Evolutionary conservation across 2,113 vertebrate genomes (phyloP).

Genomic region (Phocoena phocoena): DNA sequence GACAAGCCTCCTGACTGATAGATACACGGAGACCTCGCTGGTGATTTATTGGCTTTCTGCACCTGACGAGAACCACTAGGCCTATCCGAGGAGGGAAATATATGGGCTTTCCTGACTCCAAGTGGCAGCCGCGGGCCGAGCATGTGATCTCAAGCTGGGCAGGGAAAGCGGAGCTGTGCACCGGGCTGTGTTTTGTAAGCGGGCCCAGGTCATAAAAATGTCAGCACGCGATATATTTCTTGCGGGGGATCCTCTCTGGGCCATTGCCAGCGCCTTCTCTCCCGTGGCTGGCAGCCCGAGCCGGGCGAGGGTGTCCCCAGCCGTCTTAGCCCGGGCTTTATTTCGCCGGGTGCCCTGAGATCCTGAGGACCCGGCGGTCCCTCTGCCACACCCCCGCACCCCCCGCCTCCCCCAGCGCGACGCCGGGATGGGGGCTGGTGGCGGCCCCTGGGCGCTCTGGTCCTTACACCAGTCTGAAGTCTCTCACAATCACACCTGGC

Average conservation of each 20-base stretch:
- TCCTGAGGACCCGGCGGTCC: fast-evolving
- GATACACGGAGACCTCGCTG: constrained; percentile 83
- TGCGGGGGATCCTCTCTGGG: constrained; percentile 82
- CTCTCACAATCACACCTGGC: background rate
- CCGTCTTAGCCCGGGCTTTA: background rate
- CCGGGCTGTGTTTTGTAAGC: constrained; percentile 85
- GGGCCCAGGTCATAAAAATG: constrained; percentile 86
- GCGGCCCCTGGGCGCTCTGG: no score
- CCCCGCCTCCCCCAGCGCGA: background rate
- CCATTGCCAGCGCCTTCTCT: constrained; percentile 78
- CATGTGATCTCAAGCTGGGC: constrained; percentile 78
- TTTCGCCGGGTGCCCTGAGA: fast-evolving
- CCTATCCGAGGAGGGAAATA: constrained; percentile 83
- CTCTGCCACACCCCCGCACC: background rate
- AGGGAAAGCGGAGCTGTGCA: constrained; percentile 79
- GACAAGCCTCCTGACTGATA: constrained; percentile 85
- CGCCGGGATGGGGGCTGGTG: fast-evolving
- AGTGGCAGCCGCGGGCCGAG: constrained; percentile 82
- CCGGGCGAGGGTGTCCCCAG: background rate
- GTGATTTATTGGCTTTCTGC: constrained; percentile 89
- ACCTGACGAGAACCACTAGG: constrained; percentile 87
- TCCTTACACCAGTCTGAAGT: no score
- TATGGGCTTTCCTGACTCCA: constrained; percentile 84
- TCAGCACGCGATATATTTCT: constrained; percentile 86
- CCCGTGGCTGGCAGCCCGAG: background rate